These are phyloP conservation scores for Halcyon smyrnensis DNA, from an alignment of 2,797 vertebrate genomes.

Conservation along the genomic window DNA sequence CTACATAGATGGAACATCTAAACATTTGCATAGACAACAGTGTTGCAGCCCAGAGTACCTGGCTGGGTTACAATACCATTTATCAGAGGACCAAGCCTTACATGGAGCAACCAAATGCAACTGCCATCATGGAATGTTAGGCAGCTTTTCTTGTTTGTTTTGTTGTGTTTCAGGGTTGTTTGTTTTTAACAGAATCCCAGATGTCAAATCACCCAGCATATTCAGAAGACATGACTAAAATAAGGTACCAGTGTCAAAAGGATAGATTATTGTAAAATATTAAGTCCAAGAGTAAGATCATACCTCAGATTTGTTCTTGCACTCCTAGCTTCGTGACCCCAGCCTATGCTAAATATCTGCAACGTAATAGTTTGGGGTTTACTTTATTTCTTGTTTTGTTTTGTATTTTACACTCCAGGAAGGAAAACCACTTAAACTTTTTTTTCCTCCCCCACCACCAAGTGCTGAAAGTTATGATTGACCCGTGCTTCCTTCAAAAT, in stretches of 20 bases:
- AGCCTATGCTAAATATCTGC: not conserved
- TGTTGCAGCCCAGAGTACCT: not conserved
- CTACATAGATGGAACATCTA: not conserved
- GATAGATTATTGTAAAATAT: not conserved
- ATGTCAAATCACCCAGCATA: not conserved
- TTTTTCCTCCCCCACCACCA: not conserved
- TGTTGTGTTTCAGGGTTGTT: not conserved
- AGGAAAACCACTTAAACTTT: not conserved
- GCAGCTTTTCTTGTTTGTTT: not conserved
- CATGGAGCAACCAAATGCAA: not conserved
- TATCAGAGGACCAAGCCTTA: not conserved
- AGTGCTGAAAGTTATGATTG: not conserved
- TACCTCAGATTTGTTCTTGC: not conserved
- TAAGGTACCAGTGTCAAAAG: not conserved
- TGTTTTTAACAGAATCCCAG: not conserved
- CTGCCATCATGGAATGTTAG: accelerated
- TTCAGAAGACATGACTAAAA: not conserved
- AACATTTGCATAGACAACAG: not conserved
- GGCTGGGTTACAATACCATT: not conserved
- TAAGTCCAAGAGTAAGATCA: not conserved
- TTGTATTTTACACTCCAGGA: not conserved
- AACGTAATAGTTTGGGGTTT: not conserved
- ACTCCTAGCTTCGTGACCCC: not conserved
- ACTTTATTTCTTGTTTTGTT: too few species aligned
- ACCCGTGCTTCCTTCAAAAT: not conserved